Conservation (phyloP, 1,140 invertebrate genomes). For the Latrodectus geometricus region DNA sequence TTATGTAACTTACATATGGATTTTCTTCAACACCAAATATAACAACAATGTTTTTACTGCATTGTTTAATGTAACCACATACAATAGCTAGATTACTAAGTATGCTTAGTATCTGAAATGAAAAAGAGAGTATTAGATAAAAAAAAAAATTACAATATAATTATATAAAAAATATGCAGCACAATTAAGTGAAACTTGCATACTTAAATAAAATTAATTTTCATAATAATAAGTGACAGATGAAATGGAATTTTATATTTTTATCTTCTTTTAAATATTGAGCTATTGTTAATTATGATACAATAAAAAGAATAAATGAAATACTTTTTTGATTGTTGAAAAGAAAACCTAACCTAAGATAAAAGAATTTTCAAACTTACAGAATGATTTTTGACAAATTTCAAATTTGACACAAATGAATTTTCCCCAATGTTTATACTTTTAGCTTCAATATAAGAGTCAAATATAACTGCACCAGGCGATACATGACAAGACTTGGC, state of each 20-base stretch:
- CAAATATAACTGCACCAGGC: background rate
- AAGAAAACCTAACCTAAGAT: background rate
- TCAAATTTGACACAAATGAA: slow-evolving; percentile 23
- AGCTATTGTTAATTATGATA: background rate
- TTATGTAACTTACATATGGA: slow-evolving; percentile 8
- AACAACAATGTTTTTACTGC: background rate
- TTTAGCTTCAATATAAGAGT: slow-evolving; percentile 7
- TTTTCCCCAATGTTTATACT: slow-evolving; percentile 25
- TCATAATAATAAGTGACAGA: background rate
- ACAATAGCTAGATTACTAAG: slow-evolving; percentile 10
- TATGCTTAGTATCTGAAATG: slow-evolving; percentile 13
- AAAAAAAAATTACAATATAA: background rate
- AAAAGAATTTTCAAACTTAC: slow-evolving; percentile 20
- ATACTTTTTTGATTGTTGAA: background rate
- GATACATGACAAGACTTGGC: background rate
- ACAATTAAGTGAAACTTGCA: background rate
- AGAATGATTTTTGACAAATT: background rate
- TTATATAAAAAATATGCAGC: background rate
- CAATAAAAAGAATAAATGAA: background rate
- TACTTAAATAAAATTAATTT: background rate
- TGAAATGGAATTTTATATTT: background rate
- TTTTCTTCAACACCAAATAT: slow-evolving; percentile 37
- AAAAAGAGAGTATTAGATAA: background rate
- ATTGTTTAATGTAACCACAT: background rate
- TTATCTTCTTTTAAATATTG: background rate